These are phyloP conservation scores for Schizotus pectinicornis DNA, from an alignment of 2,888 invertebrate species.

Conservation along the genomic window DNA sequence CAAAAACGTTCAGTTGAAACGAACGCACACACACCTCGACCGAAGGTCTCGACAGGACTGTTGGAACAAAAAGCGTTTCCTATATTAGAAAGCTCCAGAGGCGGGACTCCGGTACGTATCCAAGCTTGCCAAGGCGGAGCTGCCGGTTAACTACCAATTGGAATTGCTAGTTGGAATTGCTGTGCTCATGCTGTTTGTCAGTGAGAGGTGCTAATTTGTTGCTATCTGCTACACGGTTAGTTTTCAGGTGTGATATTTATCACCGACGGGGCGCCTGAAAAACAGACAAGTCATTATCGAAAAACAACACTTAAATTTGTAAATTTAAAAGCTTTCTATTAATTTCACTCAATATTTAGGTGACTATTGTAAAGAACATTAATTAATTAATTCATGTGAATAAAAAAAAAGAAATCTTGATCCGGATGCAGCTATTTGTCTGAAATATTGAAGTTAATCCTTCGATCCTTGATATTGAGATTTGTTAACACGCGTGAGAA, in stretches of 20 bases:
- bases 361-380: neutral
- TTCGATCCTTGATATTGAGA: too few relatives aligned
- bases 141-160: constrained; percentile 22
- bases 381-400: too few relatives aligned
- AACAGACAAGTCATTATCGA: too few relatives aligned
- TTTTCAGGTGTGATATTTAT: constrained; percentile 29
- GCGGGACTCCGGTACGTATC: constrained; percentile 44
- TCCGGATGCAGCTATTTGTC: too few relatives aligned
- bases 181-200: constrained; percentile 32
- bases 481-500: constrained; percentile 21
- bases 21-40: constrained; percentile 14
- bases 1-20: neutral
- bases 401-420: too few relatives aligned
- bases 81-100: constrained; percentile 47
- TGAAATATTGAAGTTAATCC: too few relatives aligned
- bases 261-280: neutral
- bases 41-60: constrained; percentile 38
- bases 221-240: constrained; percentile 32
- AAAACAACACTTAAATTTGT: too few relatives aligned
- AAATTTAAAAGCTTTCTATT: too few relatives aligned
- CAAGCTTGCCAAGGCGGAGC: constrained; percentile 48
- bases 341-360: too few relatives aligned
- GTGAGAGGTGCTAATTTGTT: constrained; percentile 48
- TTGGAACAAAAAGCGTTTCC: constrained; percentile 42
- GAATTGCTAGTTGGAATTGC: constrained; percentile 33